phyloP scores from a whole-genome alignment of 2,113 vertebrate genomes.

The Penelope pileata region DNA sequence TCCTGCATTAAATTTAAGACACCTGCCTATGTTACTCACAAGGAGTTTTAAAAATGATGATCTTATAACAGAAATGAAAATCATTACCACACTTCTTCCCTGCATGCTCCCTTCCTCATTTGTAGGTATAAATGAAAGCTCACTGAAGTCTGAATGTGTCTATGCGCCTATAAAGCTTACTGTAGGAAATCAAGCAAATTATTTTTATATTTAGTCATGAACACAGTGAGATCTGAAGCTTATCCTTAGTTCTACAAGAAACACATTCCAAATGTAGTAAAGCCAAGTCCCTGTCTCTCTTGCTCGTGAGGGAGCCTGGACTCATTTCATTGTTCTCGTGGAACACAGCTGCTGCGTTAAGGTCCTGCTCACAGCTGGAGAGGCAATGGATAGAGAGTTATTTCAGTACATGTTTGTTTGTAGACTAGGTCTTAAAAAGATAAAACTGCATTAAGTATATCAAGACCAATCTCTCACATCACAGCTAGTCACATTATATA shows the following conservation, averaged over 20 bases:
- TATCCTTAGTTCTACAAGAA: neutral
- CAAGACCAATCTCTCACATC: neutral
- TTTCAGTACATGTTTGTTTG: neutral
- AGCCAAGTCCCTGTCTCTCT: conserved; percentile 1
- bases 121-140: neutral
- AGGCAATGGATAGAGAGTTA: neutral
- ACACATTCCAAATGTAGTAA: neutral
- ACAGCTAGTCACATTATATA: neutral
- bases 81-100: neutral
- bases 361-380: conserved; percentile 31
- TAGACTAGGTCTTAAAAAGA: conserved; percentile 17
- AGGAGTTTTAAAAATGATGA: neutral
- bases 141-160: neutral
- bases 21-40: neutral
- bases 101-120: neutral
- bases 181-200: neutral
- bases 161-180: neutral
- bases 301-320: neutral
- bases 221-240: neutral
- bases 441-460: neutral
- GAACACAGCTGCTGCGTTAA: conserved; percentile 13
- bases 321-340: neutral
- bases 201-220: conserved; percentile 6
- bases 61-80: neutral
- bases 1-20: neutral